Evolutionary conservation across 2,797 vertebrate species (phyloP), one percentile per base, ranked within the genome.

Genomic region (Pseudotriccus pelzelni): DNA sequence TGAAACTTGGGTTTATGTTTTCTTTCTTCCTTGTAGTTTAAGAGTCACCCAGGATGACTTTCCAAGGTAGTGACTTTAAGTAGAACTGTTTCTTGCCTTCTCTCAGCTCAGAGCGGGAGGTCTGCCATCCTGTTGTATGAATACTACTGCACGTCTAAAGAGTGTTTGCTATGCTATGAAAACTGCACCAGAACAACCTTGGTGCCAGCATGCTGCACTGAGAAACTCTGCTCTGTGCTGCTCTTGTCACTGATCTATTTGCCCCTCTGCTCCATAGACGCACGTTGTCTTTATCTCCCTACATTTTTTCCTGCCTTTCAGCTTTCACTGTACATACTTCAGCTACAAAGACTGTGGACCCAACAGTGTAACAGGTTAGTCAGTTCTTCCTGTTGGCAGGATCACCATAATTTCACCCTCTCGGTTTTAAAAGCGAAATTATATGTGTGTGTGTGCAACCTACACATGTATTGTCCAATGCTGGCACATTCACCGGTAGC

Each of bases 361-460:
- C 12, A 50, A 44, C n/a, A 67, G 11, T 64, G 14, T 25, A 24
- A 43, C 16, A 24, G 22, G 6, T 24, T 79, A 8, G 4, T 32
- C 11, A 60, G 37, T 52, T 64, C 25, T 68, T 64, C 18, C n/a
- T 52, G 13, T 49, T 49, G 25, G 32, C 14, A 52, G 22, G 20
- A 73, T 34, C 25, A 49, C 9, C 14, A 66, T 11, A 36, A 46
- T 83, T 69, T 76, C 34, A 6, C 7, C 20, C 5, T 69, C 34
- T 19, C 2, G 8, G 2, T 52, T 74, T 24, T 10, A 58, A 73
- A 55, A 88, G 10, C 3, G 21, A 37, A 50, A 23, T 25, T 7
- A 0, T 37, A 0, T 37, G 1, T 59, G 9, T 32, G 25, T 47
- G 46, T 64, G 25, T 30, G 22, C 19, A 56, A 15, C 4, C 9